Percentiles rank a stretch among this genome's conserved stretches.
phyloP scores from a whole-genome alignment of 53 echinoderm and acorn worm genomes.

The Mesocentrotus franciscanus region DNA sequence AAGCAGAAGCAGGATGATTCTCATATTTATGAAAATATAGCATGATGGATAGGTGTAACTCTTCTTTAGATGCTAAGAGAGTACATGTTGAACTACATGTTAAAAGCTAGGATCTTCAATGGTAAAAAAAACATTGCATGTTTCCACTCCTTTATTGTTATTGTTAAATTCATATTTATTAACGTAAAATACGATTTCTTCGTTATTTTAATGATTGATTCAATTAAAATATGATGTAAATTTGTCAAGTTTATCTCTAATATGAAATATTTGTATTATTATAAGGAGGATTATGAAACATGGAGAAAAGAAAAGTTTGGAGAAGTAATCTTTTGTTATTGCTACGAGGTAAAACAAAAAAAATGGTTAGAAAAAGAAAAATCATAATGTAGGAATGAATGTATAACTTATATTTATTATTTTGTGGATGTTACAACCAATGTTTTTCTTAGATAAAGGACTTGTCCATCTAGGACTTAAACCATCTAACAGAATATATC shows the following conservation, averaged over 20 bases:
- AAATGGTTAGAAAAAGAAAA: background rate
- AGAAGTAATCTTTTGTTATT: background rate
- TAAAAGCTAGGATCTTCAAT: background rate
- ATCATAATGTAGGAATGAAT: background rate
- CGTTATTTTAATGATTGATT: background rate
- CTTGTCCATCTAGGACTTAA: background rate
- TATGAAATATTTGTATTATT: background rate
- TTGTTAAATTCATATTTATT: conserved; percentile 5
- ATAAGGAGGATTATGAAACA: background rate
- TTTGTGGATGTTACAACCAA: background rate
- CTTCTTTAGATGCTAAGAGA: background rate
- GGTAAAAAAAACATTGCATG: conserved; percentile 14
- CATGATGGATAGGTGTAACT: background rate
- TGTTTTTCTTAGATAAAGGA: background rate
- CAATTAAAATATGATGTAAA: background rate
- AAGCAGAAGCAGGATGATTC: conserved; percentile 52
- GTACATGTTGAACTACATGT: background rate
- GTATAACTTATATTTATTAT: background rate
- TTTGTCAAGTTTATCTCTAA: background rate
- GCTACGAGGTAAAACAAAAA: background rate
- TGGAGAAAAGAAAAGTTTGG: background rate
- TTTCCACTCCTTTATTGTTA: background rate
- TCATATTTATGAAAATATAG: conserved; percentile 65
- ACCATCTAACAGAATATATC: background rate
- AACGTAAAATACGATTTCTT: background rate